phyloP scores from a whole-genome alignment of 64 coral and sea anemone genomes.

The Porites lutea region DNA sequence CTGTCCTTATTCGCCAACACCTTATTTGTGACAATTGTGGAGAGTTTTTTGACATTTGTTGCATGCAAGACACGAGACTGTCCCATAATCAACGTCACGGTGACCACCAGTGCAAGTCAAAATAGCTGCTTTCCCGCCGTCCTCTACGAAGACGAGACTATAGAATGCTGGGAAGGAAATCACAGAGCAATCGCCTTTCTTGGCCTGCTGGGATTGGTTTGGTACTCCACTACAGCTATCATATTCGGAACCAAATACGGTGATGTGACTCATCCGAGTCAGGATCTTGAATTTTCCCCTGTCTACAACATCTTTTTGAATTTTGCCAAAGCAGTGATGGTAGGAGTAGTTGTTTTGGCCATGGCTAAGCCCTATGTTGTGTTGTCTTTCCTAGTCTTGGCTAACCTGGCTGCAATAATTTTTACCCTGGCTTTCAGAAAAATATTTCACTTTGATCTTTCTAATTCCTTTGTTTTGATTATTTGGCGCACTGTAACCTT shows the following conservation, averaged over 20 bases:
- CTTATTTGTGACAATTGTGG: constrained; percentile 93
- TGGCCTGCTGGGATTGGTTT: constrained; percentile 90
- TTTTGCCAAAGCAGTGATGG: constrained; percentile 89
- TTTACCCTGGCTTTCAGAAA: constrained; percentile 83
- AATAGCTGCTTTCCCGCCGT: constrained; percentile 32
- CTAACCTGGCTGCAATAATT: constrained; percentile 74
- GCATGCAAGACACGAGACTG: constrained; percentile 77
- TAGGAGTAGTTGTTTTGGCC: constrained; percentile 84
- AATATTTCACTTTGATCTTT: constrained; percentile 65
- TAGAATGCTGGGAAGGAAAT: constrained; percentile 83
- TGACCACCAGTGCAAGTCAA: background rate
- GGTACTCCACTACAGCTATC: constrained; percentile 93
- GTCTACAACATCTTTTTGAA: constrained; percentile 89
- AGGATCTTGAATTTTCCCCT: constrained; percentile 93
- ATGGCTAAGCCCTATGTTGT: constrained; percentile 41
- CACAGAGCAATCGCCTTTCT: constrained; percentile 81
- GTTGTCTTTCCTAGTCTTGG: constrained; percentile 62
- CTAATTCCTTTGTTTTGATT: constrained; percentile 83
- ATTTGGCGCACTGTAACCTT: constrained; percentile 85
- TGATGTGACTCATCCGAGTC: constrained; percentile 80
- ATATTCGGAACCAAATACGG: constrained; percentile 97
- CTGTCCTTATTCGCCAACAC: constrained; percentile 91
- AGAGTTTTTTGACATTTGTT: constrained; percentile 87
- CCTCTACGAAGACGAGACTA: constrained; percentile 70
- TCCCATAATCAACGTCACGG: background rate